These are phyloP conservation scores for Lindbergichthys nudifrons DNA, from an alignment of 2,797 vertebrate species.

Conservation along the genomic window DNA sequence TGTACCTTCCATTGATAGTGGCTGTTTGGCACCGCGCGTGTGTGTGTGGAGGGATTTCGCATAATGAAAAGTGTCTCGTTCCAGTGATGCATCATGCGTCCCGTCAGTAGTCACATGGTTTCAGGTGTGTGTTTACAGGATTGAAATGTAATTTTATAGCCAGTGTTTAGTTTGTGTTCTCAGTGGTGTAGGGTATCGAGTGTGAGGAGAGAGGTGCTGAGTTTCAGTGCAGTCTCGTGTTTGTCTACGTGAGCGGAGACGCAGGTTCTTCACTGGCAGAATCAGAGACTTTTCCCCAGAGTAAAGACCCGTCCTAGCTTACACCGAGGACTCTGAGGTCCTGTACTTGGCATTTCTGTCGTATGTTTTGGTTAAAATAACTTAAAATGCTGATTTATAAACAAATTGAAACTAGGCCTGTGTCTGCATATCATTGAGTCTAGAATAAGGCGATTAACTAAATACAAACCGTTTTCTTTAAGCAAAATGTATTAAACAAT, in stretches of 20 bases:
- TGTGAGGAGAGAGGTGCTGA: conserved; percentile 8
- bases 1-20: neutral
- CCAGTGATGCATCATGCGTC: conserved; percentile 23
- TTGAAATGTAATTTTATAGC: neutral
- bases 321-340: too few relatives aligned
- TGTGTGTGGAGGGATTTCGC: conserved; percentile 35
- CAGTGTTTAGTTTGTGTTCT: conserved; percentile 18
- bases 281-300: neutral
- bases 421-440: too few relatives aligned
- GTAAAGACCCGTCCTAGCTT: neutral
- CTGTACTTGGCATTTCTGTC: neutral
- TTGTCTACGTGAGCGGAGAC: conserved; percentile 17
- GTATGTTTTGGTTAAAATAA: too few relatives aligned
- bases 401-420: neutral
- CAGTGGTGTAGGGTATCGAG: conserved; percentile 4
- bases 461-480: neutral
- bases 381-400: neutral
- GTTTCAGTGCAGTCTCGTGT: conserved; percentile 34
- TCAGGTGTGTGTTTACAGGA: conserved; percentile 6
- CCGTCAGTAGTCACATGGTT: conserved; percentile 9
- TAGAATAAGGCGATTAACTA: neutral
- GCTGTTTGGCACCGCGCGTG: conserved; percentile 27
- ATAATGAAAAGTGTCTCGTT: conserved; percentile 21
- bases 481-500: neutral
- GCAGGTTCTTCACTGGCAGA: neutral